phyloP scores from a whole-genome alignment of 2,113 vertebrate genomes.

The Xenopus borealis region DNA sequence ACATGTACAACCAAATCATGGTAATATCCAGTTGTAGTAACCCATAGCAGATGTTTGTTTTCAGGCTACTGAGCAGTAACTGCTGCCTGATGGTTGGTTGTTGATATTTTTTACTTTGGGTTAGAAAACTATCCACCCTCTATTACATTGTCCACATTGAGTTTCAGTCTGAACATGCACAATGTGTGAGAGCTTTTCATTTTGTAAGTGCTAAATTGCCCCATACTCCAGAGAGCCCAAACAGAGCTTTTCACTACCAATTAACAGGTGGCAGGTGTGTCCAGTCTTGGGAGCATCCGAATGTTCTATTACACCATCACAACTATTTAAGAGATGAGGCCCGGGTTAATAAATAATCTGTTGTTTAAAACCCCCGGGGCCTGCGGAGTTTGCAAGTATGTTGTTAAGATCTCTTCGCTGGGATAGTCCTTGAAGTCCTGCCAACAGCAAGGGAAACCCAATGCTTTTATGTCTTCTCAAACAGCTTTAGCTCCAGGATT shows the following conservation, averaged over 20 bases:
- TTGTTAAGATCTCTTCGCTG: slow-evolving; percentile 70
- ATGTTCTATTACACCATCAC: slow-evolving; percentile 53
- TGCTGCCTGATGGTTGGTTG: too few relatives aligned
- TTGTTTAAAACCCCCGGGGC: slow-evolving; percentile 70
- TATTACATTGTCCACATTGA: too few relatives aligned
- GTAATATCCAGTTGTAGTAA: too few relatives aligned
- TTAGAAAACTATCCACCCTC: too few relatives aligned
- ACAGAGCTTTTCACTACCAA: slow-evolving; percentile 67
- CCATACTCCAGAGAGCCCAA: slow-evolving; percentile 10
- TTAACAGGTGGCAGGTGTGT: slow-evolving; percentile 71
- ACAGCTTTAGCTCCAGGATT: slow-evolving; percentile 62
- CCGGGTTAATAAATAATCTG: slow-evolving; percentile 65
- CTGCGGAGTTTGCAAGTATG: slow-evolving; percentile 76
- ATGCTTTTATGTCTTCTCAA: slow-evolving; percentile 74
- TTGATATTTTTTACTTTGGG: too few relatives aligned
- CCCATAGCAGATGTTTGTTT: too few relatives aligned
- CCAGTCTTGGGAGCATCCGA: slow-evolving; percentile 59
- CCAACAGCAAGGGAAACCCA: slow-evolving; percentile 68
- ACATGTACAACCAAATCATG: too few relatives aligned
- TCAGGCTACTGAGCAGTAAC: too few relatives aligned
- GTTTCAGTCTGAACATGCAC: background rate
- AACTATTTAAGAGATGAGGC: slow-evolving; percentile 63
- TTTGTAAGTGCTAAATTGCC: slow-evolving; percentile 10
- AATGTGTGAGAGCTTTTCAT: background rate
- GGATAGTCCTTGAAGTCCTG: slow-evolving; percentile 74